Base-by-base conservation (phyloP, 2,797 vertebrate species). In the Yasuhikotakia modesta region DNA sequence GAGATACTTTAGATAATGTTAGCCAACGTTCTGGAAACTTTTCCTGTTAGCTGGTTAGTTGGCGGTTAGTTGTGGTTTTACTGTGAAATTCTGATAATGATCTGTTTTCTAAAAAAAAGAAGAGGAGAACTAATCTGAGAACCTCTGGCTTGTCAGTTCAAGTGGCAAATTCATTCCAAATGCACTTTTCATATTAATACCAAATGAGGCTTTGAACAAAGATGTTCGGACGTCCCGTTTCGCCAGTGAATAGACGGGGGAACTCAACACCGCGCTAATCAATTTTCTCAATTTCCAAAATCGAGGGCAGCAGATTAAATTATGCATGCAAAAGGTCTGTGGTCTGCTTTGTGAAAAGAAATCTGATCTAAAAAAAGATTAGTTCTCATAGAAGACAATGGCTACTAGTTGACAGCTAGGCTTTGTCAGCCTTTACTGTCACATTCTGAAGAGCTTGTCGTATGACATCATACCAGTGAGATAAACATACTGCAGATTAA, bases 251-350 rank as follows among this genome's bases (percentile, higher is more conserved):
- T 92, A 88, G 91, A 86, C 87, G 84, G 69, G 19, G 86, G 92
- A 93, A 94, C 88, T 84, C 85, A 91, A 94, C 89, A 93, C 94
- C 89, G 39, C 83, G 83, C 91, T 92, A 93, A 94, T 94, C 93
- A 91, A 92, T 94, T 94, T 93, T 90, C 90, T 92, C 91, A 90
- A 92, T 90, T 91, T 88, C 67, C 46, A 89, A 93, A 93, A 93
- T 94, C 90, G 86, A 92, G 90, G 91, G 87, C 91, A 90, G 85
- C 79, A 58, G 85, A 90, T 90, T 94, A 89, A 93, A 93, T 94
- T 92, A 94, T 94, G 90, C 88, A 94, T 93, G 92, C 81, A 82
- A 86, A 86, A 86, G 88, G 88, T 91, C 86, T 90, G 88, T 87
- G 75, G 80, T 81, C 85, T 77, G 80, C 83, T 88, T 86, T 87